These are phyloP conservation scores for Gracilinanus agilis DNA, from an alignment of 2,113 vertebrate genomes.

Conservation along the genomic window DNA sequence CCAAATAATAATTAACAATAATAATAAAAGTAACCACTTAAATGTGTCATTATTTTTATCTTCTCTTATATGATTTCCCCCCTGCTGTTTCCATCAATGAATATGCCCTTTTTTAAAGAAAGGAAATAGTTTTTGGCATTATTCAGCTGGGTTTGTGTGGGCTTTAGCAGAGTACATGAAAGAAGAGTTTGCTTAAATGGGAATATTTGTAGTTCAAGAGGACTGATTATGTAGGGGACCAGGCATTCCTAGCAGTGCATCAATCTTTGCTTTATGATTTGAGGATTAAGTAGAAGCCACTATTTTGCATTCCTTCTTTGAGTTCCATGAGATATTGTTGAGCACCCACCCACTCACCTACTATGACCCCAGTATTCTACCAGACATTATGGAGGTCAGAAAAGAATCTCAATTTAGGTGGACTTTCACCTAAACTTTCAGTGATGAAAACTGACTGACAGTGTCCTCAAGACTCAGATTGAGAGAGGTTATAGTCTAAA, in stretches of 20 bases:
- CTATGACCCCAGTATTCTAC: neutral
- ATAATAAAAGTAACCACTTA: neutral
- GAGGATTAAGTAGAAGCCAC: slow-evolving; percentile 24
- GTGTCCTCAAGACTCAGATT: slow-evolving; percentile 16
- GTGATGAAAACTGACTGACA: neutral
- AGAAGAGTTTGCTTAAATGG: neutral
- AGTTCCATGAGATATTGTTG: slow-evolving; percentile 3
- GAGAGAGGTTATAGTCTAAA: neutral
- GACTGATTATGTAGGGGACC: neutral
- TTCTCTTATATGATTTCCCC: neutral
- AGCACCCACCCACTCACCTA: slow-evolving; percentile 36
- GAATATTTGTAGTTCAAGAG: neutral
- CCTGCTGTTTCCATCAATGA: neutral
- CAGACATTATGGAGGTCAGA: slow-evolving; percentile 24
- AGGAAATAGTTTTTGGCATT: slow-evolving; percentile 1
- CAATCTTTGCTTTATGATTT: neutral
- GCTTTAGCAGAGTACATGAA: neutral
- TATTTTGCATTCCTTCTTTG: slow-evolving; percentile 26
- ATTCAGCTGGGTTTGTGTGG: neutral
- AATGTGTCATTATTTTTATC: neutral
- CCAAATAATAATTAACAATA: neutral
- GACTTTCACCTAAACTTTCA: neutral
- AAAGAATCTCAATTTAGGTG: neutral
- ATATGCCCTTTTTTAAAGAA: neutral
- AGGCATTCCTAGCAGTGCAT: neutral